Evolutionary conservation across 2,888 invertebrate genomes (phyloP), one percentile per base, ranked within the genome.

Genomic region (Tanytarsus gracilentus): DNA sequence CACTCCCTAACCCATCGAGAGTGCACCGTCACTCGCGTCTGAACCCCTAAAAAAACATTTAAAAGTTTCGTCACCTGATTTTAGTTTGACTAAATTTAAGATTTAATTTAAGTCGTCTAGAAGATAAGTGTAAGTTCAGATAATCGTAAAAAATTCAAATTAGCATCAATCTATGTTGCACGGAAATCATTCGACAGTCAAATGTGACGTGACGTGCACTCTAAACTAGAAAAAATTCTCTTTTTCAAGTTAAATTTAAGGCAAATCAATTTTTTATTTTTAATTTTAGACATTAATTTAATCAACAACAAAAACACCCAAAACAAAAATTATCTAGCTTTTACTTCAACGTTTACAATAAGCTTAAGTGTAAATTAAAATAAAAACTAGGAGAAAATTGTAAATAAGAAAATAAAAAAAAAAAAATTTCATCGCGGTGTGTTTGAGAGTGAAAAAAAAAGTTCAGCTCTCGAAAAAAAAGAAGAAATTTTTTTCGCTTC

Each of bases 341-440:
- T 58, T 58, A 58, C n/a, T 51, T 52, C 53, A 29, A 53, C 53
- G 25, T 58, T 48, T 25, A 58, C 16, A 56, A 27, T 58, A 58
- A 58, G 58, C 29, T 58, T 58, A 58, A 58, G 27, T 58, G 58
- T 58, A 58, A 58, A 58, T 58, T 48, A 55, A 55, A 55, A 21
- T 56, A 39, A 27, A 56, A 36, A 56, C 39, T 25, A n/a, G n/a
- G n/a, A n/a, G n/a, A n/a, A 7, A 48, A 44, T 58, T 58, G 58
- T 58, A 58, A 58, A 58, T 58, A 55, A 44, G 36, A 40, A 48
- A 40, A 56, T 44, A 23, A 23, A 44, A 44, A 40, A 26, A 25
- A 48, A 58, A 18, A 58, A 18, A 48, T 18, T 16, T 58, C 40
- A n/a, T 8, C 30, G 7, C 30, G 6, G 7, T 30, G 11, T 21